A percentile compares a stretch with the other conserved stretches of the same genome.
phyloP scores from a whole-genome alignment of 1,140 invertebrate species.

The Caenorhabditis inopinata region DNA sequence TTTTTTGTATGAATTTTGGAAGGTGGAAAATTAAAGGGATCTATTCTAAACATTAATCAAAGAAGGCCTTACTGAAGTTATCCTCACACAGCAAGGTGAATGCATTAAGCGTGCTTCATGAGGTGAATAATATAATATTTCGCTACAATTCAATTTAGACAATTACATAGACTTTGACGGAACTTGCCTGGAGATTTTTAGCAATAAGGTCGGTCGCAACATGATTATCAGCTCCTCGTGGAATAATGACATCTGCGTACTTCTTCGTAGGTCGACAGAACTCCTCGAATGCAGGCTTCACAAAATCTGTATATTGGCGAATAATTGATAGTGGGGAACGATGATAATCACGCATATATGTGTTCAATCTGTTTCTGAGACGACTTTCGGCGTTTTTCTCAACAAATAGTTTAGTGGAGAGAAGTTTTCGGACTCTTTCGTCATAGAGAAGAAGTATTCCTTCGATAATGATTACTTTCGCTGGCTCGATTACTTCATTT shows the following conservation, averaged over 20 bases:
- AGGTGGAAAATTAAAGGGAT: no score
- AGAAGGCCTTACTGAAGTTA: not conserved
- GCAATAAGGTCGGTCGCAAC: slow-evolving; percentile 98
- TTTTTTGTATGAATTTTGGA: no score
- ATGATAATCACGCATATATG: slow-evolving; percentile 16
- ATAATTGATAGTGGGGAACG: not conserved
- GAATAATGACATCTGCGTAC: slow-evolving; percentile 98
- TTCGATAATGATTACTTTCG: slow-evolving; percentile 95
- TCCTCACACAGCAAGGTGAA: slow-evolving; percentile 3
- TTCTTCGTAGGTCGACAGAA: slow-evolving; percentile 99
- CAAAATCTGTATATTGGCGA: slow-evolving; percentile 65
- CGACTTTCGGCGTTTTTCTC: slow-evolving; percentile 97
- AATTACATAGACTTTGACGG: not conserved
- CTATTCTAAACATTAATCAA: not conserved
- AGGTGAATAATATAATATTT: not conserved
- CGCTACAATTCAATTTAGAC: not conserved
- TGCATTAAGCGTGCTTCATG: slow-evolving; percentile 9
- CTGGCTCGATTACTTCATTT: slow-evolving; percentile 78
- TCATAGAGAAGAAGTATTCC: slow-evolving; percentile 98
- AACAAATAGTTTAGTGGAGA: slow-evolving; percentile 98
- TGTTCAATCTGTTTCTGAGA: slow-evolving; percentile 76
- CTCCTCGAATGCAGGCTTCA: slow-evolving; percentile 98
- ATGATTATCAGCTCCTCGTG: slow-evolving; percentile 68
- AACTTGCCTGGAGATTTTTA: slow-evolving; percentile 84
- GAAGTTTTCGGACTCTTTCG: slow-evolving; percentile 84